These are phyloP conservation scores for Rotaria magnacalcarata DNA, from an alignment of 2,888 invertebrate species.

Conservation along the genomic window DNA sequence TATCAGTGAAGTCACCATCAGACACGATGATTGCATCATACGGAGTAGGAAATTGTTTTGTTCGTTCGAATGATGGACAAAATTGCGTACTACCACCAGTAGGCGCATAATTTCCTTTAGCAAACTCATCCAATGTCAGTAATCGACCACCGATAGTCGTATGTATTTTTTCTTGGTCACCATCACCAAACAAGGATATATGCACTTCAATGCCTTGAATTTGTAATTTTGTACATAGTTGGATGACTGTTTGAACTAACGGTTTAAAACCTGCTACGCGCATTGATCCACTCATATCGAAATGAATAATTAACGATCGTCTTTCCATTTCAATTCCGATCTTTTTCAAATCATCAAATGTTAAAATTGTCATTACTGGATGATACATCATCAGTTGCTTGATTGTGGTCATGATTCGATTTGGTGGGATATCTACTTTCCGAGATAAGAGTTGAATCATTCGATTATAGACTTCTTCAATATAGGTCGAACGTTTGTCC, in stretches of 20 bases:
- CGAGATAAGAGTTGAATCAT: not conserved
- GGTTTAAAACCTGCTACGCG: not conserved
- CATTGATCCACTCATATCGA: constrained; percentile 15
- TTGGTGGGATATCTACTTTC: not conserved
- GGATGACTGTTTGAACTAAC: not conserved
- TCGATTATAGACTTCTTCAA: not conserved
- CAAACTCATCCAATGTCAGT: not conserved
- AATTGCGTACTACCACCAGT: not conserved
- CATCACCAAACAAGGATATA: not conserved
- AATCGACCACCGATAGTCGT: not conserved
- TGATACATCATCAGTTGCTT: not conserved
- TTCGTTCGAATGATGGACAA: constrained; percentile 24
- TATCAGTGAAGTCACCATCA: not conserved
- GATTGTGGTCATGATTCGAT: not conserved
- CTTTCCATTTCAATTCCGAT: not conserved
- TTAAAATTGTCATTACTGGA: not conserved
- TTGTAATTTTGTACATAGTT: not conserved
- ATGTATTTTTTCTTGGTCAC: not conserved
- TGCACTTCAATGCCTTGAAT: not conserved
- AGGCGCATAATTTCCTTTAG: not conserved
- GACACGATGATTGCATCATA: not conserved
- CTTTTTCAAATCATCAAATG: not conserved
- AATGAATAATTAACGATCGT: constrained; percentile 2
- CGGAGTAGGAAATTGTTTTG: not conserved
- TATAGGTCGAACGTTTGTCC: not conserved